Base-by-base conservation (phyloP, 2,113 vertebrate genomes). In the Phoxinus phoxinus region DNA sequence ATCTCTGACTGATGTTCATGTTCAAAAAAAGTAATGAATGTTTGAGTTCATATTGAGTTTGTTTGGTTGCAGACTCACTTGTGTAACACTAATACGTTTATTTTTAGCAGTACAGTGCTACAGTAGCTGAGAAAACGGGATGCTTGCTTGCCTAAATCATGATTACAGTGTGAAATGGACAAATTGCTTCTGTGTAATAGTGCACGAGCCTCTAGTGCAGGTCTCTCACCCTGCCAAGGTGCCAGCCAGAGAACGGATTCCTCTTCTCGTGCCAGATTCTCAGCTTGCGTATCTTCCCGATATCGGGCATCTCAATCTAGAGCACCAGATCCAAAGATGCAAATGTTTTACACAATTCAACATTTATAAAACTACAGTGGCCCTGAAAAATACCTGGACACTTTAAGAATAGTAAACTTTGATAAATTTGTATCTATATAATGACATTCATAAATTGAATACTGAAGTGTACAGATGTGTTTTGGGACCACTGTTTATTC, bases 191-290 rank as follows among this genome's bases (percentile, higher is more conserved):
- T 30, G 75, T 85, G 73, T 85, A 65, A 77, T 63, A 48, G 74
- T 74, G 76, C 76, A 69, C 51, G 30, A 41, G 23, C 6, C 15
- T 23, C 37, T 13, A n/a, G 23, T 79, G 7, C 27, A 59, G 21
- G 46, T 85, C 37, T 85, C 95, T 96, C 89, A 99, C 98, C 96
- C 94, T 97, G 41, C 95, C 95, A 89, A 99, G 95, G 92, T 99
- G 98, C 98, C 98, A 99, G 17, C 98, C 98, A 84, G 97, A 92
- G 87, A 99, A 99, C 2, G 97, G 97, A 86, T 92, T 92, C 90
- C 96, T 95, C 87, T 96, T 98, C 89, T 99, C 96, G 0, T 99
- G 97, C 98, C 98, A 99, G 87, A 96, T 96, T 76, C 97, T 95
- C 72, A 99, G 83, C 91, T 99, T 99, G 61, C 92, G 94, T 84